These are phyloP conservation scores for Aradus depressus DNA, from an alignment of 2,888 invertebrate genomes.

Conservation along the genomic window DNA sequence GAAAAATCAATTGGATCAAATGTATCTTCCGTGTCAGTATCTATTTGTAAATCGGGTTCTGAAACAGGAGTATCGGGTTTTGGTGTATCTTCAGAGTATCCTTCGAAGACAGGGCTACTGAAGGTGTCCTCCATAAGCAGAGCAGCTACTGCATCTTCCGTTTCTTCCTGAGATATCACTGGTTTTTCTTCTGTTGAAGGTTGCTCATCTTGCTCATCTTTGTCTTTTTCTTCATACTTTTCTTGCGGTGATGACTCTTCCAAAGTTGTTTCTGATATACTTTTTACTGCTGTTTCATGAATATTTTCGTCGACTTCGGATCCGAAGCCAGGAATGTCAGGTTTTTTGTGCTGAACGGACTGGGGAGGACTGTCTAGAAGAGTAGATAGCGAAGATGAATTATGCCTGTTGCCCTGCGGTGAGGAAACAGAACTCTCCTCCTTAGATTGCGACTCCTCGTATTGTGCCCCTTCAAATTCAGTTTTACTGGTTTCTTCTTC, in stretches of 20 bases:
- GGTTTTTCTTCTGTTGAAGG: slow-evolving; percentile 40
- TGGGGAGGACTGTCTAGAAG: slow-evolving; percentile 29
- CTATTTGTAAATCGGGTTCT: slow-evolving; percentile 71
- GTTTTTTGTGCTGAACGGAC: slow-evolving; percentile 38
- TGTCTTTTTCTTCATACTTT: slow-evolving; percentile 34
- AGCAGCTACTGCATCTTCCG: slow-evolving; percentile 83
- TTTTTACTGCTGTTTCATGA: slow-evolving; percentile 70
- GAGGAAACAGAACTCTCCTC: slow-evolving; percentile 17
- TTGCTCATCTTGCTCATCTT: slow-evolving; percentile 43
- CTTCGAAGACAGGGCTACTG: slow-evolving; percentile 50
- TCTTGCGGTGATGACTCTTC: slow-evolving; percentile 30
- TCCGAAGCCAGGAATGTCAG: slow-evolving; percentile 55
- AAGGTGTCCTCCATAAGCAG: slow-evolving; percentile 70
- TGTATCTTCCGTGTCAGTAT: slow-evolving; percentile 71
- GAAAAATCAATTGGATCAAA: slow-evolving; percentile 42
- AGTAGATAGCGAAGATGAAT: slow-evolving; percentile 27
- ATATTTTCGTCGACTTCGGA: slow-evolving; percentile 53
- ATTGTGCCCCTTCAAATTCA: slow-evolving; percentile 5
- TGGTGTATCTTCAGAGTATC: slow-evolving; percentile 40
- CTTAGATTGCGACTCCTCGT: slow-evolving; percentile 6
- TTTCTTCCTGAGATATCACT: slow-evolving; percentile 82
- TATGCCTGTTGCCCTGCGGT: slow-evolving; percentile 40
- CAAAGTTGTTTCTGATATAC: slow-evolving; percentile 50
- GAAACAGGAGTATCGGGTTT: slow-evolving; percentile 79
- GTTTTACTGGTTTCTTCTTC: slow-evolving; percentile 10